phyloP scores from a whole-genome alignment of 2,113 vertebrate species.

The Paramisgurnus dabryanus region DNA sequence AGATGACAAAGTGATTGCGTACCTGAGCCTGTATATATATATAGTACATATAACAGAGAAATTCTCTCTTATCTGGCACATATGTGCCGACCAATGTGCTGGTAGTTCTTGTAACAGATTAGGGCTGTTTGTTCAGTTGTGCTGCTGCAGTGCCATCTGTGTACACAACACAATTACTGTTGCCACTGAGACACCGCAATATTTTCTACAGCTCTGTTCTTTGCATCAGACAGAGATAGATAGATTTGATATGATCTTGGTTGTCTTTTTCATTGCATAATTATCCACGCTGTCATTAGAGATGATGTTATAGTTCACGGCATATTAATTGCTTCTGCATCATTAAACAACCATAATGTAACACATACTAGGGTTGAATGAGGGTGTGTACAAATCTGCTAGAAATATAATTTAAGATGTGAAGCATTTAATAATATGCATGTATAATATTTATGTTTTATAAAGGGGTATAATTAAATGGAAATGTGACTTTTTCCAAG shows the following conservation, averaged over 20 bases:
- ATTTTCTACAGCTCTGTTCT: neutral
- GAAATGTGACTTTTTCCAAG: too few relatives aligned
- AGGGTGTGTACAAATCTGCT: neutral
- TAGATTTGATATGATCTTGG: too few relatives aligned
- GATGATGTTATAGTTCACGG: neutral
- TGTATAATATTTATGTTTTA: too few relatives aligned
- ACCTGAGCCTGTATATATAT: neutral
- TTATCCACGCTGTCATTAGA: neutral
- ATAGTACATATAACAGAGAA: slow-evolving; percentile 5
- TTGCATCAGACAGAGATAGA: neutral
- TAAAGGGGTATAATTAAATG: too few relatives aligned
- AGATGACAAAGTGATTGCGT: neutral
- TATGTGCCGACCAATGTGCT: slow-evolving; percentile 23
- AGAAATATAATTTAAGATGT: too few relatives aligned
- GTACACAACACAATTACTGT: slow-evolving; percentile 30
- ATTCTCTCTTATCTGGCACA: slow-evolving; percentile 30
- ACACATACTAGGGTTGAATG: neutral
- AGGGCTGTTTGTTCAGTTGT: slow-evolving; percentile 40
- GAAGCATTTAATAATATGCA: too few relatives aligned
- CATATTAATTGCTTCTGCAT: neutral
- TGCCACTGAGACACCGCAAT: neutral
- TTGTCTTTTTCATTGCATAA: neutral
- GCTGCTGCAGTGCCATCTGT: slow-evolving; percentile 39
- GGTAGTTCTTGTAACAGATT: slow-evolving; percentile 12
- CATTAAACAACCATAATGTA: slow-evolving; percentile 1